Percentiles rank a stretch among this genome's conserved stretches.
phyloP scores from a whole-genome alignment of 1,140 invertebrate genomes.

The Micrasema minimum region DNA sequence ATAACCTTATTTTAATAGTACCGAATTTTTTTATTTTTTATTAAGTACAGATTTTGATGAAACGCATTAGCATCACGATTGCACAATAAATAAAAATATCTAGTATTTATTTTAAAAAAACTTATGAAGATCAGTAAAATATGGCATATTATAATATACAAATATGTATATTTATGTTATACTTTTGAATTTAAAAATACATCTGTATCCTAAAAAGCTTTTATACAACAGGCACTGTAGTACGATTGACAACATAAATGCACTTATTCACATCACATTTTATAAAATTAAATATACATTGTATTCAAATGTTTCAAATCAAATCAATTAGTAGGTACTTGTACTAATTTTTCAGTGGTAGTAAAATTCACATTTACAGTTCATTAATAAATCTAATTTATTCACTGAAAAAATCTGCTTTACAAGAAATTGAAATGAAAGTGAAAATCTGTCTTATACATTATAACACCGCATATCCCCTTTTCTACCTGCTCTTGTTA shows the following conservation, averaged over 20 bases:
- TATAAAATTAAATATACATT: not conserved
- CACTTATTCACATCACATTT: constrained; percentile 29
- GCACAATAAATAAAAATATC: constrained; percentile 22
- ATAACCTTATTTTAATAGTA: constrained; percentile 10
- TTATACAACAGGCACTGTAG: constrained; percentile 43
- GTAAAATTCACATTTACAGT: no score
- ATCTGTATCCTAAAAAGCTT: constrained; percentile 45
- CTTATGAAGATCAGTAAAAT: constrained; percentile 35
- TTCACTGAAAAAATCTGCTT: no score
- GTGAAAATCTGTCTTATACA: no score
- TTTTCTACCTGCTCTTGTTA: no score
- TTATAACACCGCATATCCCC: no score
- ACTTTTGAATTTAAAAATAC: constrained; percentile 40
- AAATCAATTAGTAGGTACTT: no score
- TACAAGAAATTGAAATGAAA: no score
- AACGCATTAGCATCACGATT: constrained; percentile 37
- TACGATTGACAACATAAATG: constrained; percentile 47
- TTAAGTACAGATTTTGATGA: constrained; percentile 35
- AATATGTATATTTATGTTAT: no score
- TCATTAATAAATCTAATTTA: no score
- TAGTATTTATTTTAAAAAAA: constrained; percentile 12
- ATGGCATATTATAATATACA: constrained; percentile 35
- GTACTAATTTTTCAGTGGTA: no score
- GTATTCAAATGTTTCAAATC: no score
- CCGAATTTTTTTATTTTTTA: no score